These are phyloP conservation scores for Tinea trinotella DNA, from an alignment of 2,888 invertebrate species.

Conservation along the genomic window DNA sequence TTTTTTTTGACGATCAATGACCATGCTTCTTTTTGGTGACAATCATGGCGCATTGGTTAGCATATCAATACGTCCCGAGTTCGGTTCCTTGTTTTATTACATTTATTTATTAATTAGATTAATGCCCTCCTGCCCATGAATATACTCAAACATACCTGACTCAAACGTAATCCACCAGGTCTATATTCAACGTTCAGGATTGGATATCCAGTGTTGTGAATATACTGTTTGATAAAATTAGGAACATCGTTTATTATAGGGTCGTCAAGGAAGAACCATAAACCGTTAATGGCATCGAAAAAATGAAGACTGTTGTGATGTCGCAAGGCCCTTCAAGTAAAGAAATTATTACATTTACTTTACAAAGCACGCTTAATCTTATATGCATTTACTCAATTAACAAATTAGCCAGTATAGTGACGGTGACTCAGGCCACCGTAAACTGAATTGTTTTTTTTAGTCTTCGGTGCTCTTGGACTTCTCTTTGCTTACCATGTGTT, in stretches of 20 bases:
- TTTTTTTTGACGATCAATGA: too few relatives aligned
- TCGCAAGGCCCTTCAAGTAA: neutral
- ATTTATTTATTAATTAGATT: neutral
- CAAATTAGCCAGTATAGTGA: too few relatives aligned
- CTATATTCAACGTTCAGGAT: slow-evolving; percentile 36
- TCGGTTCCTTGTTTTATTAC: neutral
- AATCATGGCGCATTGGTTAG: too few relatives aligned
- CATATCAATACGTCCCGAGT: too few relatives aligned
- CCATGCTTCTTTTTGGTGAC: too few relatives aligned
- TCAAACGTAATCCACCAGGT: slow-evolving; percentile 39
- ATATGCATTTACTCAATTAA: too few relatives aligned
- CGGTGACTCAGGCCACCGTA: too few relatives aligned
- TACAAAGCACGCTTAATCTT: too few relatives aligned
- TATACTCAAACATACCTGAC: slow-evolving; percentile 37
- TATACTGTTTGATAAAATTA: slow-evolving; percentile 40
- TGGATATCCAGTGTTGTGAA: slow-evolving; percentile 41
- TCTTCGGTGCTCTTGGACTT: too few relatives aligned
- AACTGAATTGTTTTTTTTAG: too few relatives aligned
- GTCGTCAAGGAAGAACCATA: slow-evolving; percentile 25
- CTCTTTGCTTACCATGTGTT: too few relatives aligned
- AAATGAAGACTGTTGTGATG: slow-evolving; percentile 28
- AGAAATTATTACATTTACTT: too few relatives aligned
- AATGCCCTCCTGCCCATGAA: neutral
- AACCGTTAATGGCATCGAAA: slow-evolving; percentile 39
- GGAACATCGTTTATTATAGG: slow-evolving; percentile 30